Conservation (phyloP, 2,888 invertebrate genomes). For the Melanostoma scalare region DNA sequence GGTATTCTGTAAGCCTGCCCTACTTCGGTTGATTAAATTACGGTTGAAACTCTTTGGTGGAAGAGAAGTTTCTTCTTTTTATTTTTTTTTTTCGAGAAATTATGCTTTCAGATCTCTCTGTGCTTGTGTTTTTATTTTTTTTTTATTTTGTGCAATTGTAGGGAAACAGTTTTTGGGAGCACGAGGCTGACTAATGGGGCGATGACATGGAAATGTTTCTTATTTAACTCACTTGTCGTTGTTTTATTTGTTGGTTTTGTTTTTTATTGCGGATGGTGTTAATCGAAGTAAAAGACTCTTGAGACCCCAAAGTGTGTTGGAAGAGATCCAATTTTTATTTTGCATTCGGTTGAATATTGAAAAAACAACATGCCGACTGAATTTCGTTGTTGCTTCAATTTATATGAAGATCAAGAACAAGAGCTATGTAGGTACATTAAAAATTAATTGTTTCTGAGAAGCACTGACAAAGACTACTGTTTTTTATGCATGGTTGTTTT, state of each 20-base stretch:
- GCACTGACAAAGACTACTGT: too few relatives aligned
- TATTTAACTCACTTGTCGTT: background rate
- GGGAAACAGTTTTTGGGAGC: background rate
- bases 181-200: constrained; percentile 21
- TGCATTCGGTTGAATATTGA: too few relatives aligned
- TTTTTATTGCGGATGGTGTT: constrained; percentile 41
- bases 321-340: constrained; percentile 20
- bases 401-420: background rate
- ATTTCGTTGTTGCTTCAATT: background rate
- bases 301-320: constrained; percentile 12
- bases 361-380: too few relatives aligned
- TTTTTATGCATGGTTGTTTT: too few relatives aligned
- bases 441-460: too few relatives aligned
- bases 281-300: constrained; percentile 43
- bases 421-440: background rate
- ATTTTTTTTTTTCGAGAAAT: background rate
- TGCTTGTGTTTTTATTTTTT: background rate
- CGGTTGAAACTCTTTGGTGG: background rate
- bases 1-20: constrained; percentile 11
- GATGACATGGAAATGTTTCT: constrained; percentile 47
- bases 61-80: background rate
- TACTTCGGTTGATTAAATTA: constrained; percentile 50
- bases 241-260: background rate
- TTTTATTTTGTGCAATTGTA: background rate
- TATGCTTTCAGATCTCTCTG: background rate